Evolutionary conservation across 2,113 vertebrate genomes (phyloP).

Genomic region (Calonectris borealis): DNA sequence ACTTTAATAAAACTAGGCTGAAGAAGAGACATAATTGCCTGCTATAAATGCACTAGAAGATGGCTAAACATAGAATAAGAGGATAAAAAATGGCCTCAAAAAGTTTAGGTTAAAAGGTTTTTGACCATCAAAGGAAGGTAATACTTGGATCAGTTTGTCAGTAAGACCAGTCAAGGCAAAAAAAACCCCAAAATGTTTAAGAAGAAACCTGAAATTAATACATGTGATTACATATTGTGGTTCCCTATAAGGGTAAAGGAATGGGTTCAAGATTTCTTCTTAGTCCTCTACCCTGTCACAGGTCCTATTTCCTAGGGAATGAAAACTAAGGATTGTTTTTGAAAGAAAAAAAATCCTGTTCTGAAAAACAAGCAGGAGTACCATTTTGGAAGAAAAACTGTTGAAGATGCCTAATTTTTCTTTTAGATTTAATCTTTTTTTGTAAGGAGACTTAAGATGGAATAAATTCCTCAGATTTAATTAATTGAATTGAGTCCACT

Average conservation of each 20-base stretch:
- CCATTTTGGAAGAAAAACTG: neutral
- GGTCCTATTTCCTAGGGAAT: neutral
- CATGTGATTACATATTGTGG: neutral
- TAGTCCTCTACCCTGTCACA: neutral
- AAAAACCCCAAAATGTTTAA: fast-evolving
- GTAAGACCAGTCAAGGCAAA: neutral
- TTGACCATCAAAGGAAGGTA: neutral
- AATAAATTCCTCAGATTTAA: neutral
- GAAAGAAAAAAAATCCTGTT: neutral
- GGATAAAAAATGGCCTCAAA: neutral
- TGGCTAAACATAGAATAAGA: neutral
- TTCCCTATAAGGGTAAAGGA: neutral
- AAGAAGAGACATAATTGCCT: neutral
- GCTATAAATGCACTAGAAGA: neutral
- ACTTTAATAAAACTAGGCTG: neutral
- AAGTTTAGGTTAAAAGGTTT: neutral
- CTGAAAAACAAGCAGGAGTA: neutral
- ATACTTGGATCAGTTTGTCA: neutral
- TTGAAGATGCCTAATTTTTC: neutral
- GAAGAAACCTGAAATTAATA: neutral
- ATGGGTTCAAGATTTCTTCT: neutral
- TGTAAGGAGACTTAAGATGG: neutral
- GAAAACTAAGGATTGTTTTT: neutral
- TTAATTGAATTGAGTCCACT: neutral
- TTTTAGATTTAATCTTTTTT: neutral